Evolutionary conservation across 1,140 invertebrate genomes (phyloP).

Genomic region (Trachelipus rathkii): DNA sequence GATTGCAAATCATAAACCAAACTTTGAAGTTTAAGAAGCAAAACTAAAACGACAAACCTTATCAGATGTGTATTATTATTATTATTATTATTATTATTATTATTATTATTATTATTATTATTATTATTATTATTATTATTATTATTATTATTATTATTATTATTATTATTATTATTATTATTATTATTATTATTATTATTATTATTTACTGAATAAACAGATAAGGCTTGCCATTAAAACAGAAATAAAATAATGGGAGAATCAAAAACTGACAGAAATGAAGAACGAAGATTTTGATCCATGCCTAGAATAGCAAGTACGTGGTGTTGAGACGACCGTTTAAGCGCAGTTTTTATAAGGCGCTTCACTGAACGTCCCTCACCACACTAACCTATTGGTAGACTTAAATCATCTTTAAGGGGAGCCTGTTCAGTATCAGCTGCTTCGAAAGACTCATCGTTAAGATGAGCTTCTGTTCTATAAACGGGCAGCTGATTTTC

Average conservation of each 20-base stretch:
- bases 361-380: neutral
- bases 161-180: conserved; percentile 15
- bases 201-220: neutral
- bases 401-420: neutral
- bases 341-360: neutral
- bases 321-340: neutral
- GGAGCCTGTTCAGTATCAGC: neutral
- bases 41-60: too few species aligned
- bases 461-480: neutral
- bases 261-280: neutral
- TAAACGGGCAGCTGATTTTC: neutral
- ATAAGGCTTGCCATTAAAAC: neutral
- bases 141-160: neutral
- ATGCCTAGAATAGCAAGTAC: neutral
- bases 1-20: too few species aligned
- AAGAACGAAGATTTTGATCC: neutral
- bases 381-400: conserved; percentile 3
- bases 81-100: too few species aligned
- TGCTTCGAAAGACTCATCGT: neutral
- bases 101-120: too few species aligned
- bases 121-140: too few species aligned
- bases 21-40: too few species aligned
- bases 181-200: conserved; percentile 1
- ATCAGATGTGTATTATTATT: too few species aligned
- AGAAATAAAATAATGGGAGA: neutral